Evolutionary conservation across 2,797 vertebrate species (phyloP), one percentile per base, ranked within the genome.

Genomic region (Acanthurus leucopareius): DNA sequence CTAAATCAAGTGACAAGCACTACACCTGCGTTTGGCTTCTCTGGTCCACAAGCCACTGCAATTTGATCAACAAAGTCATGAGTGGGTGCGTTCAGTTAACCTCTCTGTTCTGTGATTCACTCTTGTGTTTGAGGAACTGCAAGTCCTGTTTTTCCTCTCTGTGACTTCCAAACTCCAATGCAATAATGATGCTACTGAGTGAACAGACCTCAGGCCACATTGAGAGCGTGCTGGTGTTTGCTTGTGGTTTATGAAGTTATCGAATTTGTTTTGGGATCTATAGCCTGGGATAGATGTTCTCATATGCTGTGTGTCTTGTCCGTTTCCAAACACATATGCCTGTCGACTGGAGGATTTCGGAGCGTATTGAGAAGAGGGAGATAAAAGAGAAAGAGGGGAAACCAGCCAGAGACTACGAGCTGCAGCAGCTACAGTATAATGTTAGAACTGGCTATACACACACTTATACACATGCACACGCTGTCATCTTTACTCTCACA

Each of bases 401-500:
- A 67, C 53, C 38, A 74, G 75, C 58, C 63, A 57, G 22, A 73
- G 82, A 82, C 22, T 51, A 62, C 17, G 80, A 69, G 49, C 64
- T 15, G 66, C 75, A 84, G 67, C 63, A 76, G 65, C 73, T 51
- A 32, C 32, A 47, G 47, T 75, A 10, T 59, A 44, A 61, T 74
- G 71, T 81, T 73, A 59, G 42, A 88, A 61, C 57, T 66, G 65
- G 56, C 75, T 75, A 10, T 44, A 49, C 75, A 73, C 69, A 68
- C 67, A 65, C 42, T 20, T n/a, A 61, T 64, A 77, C 73, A 13
- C 80, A 79, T 25, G 45, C 77, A 76, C 76, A 86, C 79, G 80
- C 44, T 83, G 62, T 82, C 79, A 42, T 92, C 85, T 89, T 76
- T 84, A 49, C 73, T 79, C 87, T 72, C 80, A 83, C 80, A 83